Evolutionary conservation across 2,113 vertebrate genomes (phyloP).

Genomic region (Spilogale gracilis): DNA sequence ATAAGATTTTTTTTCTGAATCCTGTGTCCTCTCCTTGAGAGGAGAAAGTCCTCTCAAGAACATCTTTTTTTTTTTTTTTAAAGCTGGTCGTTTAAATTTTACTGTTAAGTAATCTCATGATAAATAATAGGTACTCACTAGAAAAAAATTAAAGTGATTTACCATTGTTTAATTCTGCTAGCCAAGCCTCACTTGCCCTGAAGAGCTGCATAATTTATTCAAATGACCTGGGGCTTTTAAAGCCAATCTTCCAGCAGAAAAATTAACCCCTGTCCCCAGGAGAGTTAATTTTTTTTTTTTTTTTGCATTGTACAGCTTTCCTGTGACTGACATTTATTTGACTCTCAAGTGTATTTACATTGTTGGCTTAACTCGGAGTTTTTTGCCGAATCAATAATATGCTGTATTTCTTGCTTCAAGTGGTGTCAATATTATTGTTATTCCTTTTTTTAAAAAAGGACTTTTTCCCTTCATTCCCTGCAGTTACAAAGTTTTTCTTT

Average conservation of each 20-base stretch:
- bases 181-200: slow-evolving; percentile 48
- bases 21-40: neutral
- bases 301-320: slow-evolving; percentile 61
- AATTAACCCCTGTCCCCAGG: neutral
- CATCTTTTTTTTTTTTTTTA: neutral
- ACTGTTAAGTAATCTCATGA: slow-evolving; percentile 64
- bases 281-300: slow-evolving; percentile 61
- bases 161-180: slow-evolving; percentile 60
- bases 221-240: slow-evolving; percentile 68
- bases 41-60: slow-evolving; percentile 33
- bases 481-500: slow-evolving; percentile 63
- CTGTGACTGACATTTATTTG: slow-evolving; percentile 69
- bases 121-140: slow-evolving; percentile 50
- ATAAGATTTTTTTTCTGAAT: neutral
- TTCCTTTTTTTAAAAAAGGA: neutral
- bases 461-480: slow-evolving; percentile 27
- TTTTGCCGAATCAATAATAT: slow-evolving; percentile 64
- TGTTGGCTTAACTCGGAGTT: slow-evolving; percentile 67
- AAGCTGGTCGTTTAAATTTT: slow-evolving; percentile 27
- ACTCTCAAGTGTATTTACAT: slow-evolving; percentile 71
- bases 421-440: slow-evolving; percentile 62
- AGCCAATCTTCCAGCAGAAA: slow-evolving; percentile 62
- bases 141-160: slow-evolving; percentile 64
- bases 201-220: slow-evolving; percentile 69
- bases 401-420: slow-evolving; percentile 58